Evolutionary conservation across 2,113 vertebrate species (phyloP), one percentile per base, ranked within the genome.

Genomic region (Nannobrachium achirus): DNA sequence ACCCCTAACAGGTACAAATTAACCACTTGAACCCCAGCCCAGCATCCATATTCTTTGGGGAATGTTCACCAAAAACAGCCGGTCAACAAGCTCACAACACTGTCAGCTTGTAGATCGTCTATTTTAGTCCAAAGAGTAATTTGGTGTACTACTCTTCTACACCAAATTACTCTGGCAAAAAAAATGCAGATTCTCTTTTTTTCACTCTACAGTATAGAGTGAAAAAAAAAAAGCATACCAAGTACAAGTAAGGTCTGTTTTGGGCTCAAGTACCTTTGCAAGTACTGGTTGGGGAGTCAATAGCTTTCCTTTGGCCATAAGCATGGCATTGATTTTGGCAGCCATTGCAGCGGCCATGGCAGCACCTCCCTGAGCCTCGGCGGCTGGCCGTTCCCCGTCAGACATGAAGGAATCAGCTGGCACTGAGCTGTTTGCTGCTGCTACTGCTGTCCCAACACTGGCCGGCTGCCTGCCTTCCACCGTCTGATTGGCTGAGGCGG

Each of bases 251-350:
- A 5, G 14, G 15, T 49, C 42, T 44, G n/a, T 13, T n/a, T n/a
- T 8, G 41, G 19, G 5, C 19, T 7, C 10, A 68, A 45, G 11
- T 25, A 94, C 93, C 90, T 93, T 94, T 73, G 88, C 75, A 40
- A 89, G 89, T 75, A 93, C 79, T 0, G 92, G 91, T 15, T 92
- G 80, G 4, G 95, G 91, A 7, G 94, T 95, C 69, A 97, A 93
- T 40, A 99, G 92, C 67, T 99, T 99, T 71, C 97, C 97, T 82
- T 98, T 98, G 11, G 97, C 97, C 96, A 99, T 96, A 16, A 99
- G 83, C 97, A 98, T 97, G 13, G 96, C 96, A 67, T 97, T 99
- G 79, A 99, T 97, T 79, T 97, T 98, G 6, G 97, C 97, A 5
- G 97, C 97, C 90, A 97, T 96, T 0, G 97, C 96, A 0, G 95